Conservation (phyloP, 2,113 vertebrate species). For the Hepsetus odoe region DNA sequence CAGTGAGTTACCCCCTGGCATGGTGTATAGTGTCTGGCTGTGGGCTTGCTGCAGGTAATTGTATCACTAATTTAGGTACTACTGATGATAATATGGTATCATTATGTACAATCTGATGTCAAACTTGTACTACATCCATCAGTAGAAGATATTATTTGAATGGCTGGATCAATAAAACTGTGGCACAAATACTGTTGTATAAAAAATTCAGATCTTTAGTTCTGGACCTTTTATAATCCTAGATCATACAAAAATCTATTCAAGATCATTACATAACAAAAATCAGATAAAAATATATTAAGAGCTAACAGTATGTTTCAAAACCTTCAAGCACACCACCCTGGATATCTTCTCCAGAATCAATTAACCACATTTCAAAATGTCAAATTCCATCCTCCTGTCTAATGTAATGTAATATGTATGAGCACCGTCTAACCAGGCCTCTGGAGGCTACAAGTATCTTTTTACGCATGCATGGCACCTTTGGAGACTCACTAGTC, state of each 20-base stretch:
- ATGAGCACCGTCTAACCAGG: constrained; percentile 69
- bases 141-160: no score
- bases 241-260: no score
- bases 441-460: constrained; percentile 64
- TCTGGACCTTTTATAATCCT: no score
- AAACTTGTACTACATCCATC: no score
- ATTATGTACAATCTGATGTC: no score
- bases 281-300: no score
- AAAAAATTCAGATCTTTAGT: no score
- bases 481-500: constrained; percentile 83
- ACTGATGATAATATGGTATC: no score
- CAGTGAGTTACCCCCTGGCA: constrained; percentile 34
- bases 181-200: no score
- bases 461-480: constrained; percentile 68
- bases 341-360: constrained; percentile 52
- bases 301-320: neutral
- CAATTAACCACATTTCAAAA: constrained; percentile 72
- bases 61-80: constrained; percentile 57
- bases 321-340: constrained; percentile 37
- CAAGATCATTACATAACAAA: no score
- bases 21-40: constrained; percentile 39
- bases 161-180: no score
- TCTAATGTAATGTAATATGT: constrained; percentile 63
- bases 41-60: constrained; percentile 57
- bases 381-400: constrained; percentile 62